Base-by-base conservation (phyloP, 2,888 invertebrate genomes). In the Pyrrhia umbra region DNA sequence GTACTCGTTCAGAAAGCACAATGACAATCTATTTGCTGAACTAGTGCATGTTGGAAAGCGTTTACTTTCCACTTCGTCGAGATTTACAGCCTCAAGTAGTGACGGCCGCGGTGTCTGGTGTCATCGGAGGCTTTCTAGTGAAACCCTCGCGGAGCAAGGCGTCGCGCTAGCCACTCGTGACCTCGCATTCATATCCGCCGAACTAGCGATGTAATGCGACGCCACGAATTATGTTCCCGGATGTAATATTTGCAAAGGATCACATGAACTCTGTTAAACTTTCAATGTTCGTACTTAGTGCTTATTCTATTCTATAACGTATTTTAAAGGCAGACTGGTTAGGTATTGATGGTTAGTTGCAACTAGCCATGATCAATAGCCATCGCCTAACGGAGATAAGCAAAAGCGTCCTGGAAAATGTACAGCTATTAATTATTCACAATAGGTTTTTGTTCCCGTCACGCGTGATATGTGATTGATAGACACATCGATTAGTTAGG, bases 51-150 rank as follows among this genome's bases (percentile, higher is more conserved):
- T 79, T 87, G 81, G 88, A 90, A 90, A 90, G 84, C 84, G 81
- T 84, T 88, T 85, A 85, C 84, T 88, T 90, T 89, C 87, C 86
- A 86, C 82, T 88, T 78, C 75, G 77, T 71, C 67, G 81, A 88
- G 86, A 90, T 88, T 91, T 88, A 87, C 83, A 84, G 82, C 79
- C 77, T 86, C 78, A 82, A 87, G 86, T 82, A 82, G 75, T 80
- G 80, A 67, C 75, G 78, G 72, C 71, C 60, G 78, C 74, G 81
- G 88, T 88, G 85, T 90, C 87, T 84, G 81, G 83, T 91, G 84
- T 89, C 88, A 80, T 85, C 81, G 79, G 75, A 63, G 81, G 84
- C 91, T 92, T 92, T 92, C 90, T 91, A 91, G 85, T 81, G 85
- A 88, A 86, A 86, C 84, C 83, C 81, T 77, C 59, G 72, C 70